Evolutionary conservation across 2,113 vertebrate genomes (phyloP).

Genomic region (Percina caprodes): DNA sequence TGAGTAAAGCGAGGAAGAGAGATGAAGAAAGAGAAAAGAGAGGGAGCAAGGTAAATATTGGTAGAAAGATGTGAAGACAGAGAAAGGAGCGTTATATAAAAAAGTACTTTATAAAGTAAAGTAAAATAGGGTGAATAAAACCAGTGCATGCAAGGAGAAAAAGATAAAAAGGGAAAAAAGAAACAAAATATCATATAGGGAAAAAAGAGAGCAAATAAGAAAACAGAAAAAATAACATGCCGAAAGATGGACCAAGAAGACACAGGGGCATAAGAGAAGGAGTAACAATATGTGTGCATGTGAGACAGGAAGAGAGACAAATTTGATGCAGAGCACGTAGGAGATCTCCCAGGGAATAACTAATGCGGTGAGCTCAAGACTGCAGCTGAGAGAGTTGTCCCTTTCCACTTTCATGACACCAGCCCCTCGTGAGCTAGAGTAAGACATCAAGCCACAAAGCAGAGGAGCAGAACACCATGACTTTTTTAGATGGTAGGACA

Average conservation of each 20-base stretch:
- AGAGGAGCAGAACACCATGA: constrained; percentile 21
- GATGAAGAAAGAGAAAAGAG: not conserved
- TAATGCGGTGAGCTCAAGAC: constrained; percentile 47
- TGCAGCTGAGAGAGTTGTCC: constrained; percentile 59
- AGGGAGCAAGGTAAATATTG: not conserved
- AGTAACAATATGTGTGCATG: not conserved
- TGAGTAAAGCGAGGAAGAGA: not conserved
- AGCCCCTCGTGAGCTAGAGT: constrained; percentile 37
- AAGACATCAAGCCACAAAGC: constrained; percentile 61
- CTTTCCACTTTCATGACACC: constrained; percentile 53
- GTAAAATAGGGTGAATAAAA: not conserved
- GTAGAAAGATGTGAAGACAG: not conserved
- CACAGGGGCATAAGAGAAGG: not conserved
- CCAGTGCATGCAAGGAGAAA: not conserved
- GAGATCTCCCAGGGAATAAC: constrained; percentile 53
- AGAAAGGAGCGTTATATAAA: not conserved
- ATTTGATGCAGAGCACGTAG: constrained; percentile 59
- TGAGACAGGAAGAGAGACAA: constrained; percentile 11
- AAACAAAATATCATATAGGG: not conserved
- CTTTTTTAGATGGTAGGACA: constrained; percentile 33
- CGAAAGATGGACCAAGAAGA: not conserved
- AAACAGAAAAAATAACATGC: constrained; percentile 25
- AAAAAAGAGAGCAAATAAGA: not conserved
- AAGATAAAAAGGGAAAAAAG: not conserved
- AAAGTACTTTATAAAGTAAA: too few relatives aligned